Evolutionary conservation across 2,113 vertebrate genomes (phyloP), one percentile per base, ranked within the genome.

Genomic region (Condylura cristata): DNA sequence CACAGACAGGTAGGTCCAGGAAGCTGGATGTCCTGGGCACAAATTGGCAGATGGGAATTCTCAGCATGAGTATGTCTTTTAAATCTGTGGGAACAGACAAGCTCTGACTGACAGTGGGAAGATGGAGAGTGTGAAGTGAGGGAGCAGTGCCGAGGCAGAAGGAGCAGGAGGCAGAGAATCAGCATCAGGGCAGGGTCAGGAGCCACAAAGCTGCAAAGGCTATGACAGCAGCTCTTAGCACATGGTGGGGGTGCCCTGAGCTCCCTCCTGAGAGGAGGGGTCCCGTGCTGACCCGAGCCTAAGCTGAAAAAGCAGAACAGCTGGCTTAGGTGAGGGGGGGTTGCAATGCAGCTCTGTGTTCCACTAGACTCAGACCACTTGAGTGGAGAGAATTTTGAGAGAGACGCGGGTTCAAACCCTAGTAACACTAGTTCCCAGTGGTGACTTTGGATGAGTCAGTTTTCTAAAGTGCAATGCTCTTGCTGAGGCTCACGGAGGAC

Each of bases 331-430:
- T 1, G 1, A 3, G 6, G 2, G 46, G 8, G 3, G 30, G 6
- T 1, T 6, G 34, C 68, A 6, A 1, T 13, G 37, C 0, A 0
- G 5, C 1, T 7, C 2, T 12, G 12, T 2, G 0, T n/a, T 28
- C n/a, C 4, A 7, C 11, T 5, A 32, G 18, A 39, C n/a, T 24
- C 20, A 39, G 24, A 14, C 8, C n/a, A 24, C 5, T 0, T 28
- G 2, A 6, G 13, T 0, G 0, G 13, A 39, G 16, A 83, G 65
- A 10, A 1, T 30, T 20, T 12, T 34, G 82, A 56, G 56, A 89
- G 10, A 17, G 44, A 44, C 44, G 6, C 44, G 51, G 34, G 56
- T 24, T 61, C 13, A 53, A n/a, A 74, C 32, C 17, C 58, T 22
- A 12, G 14, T 8, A 14, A 28, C 34, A 7, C 53, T 12, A 22